These are phyloP conservation scores for Drosophila anomalata DNA, from an alignment of 2,888 invertebrate genomes.

Conservation along the genomic window DNA sequence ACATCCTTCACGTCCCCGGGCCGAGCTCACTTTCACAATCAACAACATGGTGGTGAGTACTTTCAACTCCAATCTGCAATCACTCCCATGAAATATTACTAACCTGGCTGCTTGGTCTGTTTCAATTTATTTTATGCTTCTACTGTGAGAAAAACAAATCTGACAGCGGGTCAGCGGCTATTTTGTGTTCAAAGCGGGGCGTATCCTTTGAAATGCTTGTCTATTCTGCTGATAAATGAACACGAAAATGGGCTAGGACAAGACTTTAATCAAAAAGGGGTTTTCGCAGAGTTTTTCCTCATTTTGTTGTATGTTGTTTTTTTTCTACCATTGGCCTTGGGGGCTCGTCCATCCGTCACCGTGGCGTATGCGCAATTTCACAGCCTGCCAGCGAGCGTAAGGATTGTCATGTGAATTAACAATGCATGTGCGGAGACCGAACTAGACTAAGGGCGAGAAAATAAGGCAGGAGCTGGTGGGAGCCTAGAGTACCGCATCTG, in stretches of 20 bases:
- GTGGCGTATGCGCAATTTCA: constrained; percentile 69
- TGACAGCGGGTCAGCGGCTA: constrained; percentile 71
- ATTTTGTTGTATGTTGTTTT: constrained; percentile 2
- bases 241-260: constrained; percentile 54
- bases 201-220: constrained; percentile 59
- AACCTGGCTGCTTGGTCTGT: constrained; percentile 23
- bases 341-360: constrained; percentile 46
- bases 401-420: constrained; percentile 71
- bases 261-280: constrained; percentile 50
- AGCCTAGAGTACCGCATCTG: constrained; percentile 48
- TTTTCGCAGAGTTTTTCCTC: constrained; percentile 3
- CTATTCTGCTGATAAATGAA: constrained; percentile 62
- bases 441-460: neutral
- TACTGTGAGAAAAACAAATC: constrained; percentile 38
- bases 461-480: neutral
- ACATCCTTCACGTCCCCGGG: constrained; percentile 90
- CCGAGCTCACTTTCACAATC: constrained; percentile 89
- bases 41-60: constrained; percentile 91
- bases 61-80: constrained; percentile 15
- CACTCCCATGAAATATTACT: constrained; percentile 33
- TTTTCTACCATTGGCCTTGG: constrained; percentile 27
- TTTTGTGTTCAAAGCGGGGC: constrained; percentile 53
- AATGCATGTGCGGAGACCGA: constrained; percentile 50
- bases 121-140: constrained; percentile 38
- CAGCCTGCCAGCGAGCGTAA: constrained; percentile 58